Percentiles rank a stretch among this genome's conserved stretches.
These are phyloP conservation scores for Neelides sp. DNA, from an alignment of 1,140 invertebrate species.

Conservation along the genomic window DNA sequence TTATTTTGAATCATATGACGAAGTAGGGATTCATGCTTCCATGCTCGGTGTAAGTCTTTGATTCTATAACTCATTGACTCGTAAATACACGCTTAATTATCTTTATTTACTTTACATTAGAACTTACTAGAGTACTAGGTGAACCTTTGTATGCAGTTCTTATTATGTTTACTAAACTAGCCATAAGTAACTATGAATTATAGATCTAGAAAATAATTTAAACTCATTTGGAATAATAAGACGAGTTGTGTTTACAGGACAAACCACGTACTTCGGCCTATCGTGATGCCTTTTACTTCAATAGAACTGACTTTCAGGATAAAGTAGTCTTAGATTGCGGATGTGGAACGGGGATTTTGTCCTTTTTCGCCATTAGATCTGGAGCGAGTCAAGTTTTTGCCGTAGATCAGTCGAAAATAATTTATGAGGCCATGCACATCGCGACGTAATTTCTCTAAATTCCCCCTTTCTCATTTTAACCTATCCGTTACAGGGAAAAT, in stretches of 20 bases:
- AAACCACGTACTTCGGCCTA: constrained; percentile 83
- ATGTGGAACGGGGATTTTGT: constrained; percentile 91
- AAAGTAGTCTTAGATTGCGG: constrained; percentile 90
- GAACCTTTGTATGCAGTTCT: too few species aligned
- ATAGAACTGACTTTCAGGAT: constrained; percentile 51
- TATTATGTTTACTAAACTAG: too few species aligned
- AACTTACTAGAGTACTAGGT: too few species aligned
- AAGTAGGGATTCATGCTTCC: constrained; percentile 95
- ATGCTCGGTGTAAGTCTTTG: constrained; percentile 70
- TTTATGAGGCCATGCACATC: constrained; percentile 72
- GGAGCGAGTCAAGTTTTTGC: constrained; percentile 86
- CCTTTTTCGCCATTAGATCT: constrained; percentile 88
- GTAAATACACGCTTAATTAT: too few species aligned
- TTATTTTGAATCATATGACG: constrained; percentile 92
- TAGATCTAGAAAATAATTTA: too few species aligned
- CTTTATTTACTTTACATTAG: too few species aligned
- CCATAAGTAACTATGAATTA: too few species aligned
- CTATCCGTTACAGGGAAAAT: constrained; percentile 47
- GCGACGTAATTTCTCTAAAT: constrained; percentile 48
- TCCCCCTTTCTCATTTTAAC: background rate
- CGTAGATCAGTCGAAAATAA: constrained; percentile 80
- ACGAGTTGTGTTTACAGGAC: constrained; percentile 47
- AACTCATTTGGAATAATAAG: too few species aligned
- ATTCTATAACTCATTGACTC: too few species aligned
- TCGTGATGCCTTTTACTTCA: constrained; percentile 78